Evolutionary conservation across 2,797 vertebrate genomes (phyloP).

Genomic region (Peromyscus eremicus): DNA sequence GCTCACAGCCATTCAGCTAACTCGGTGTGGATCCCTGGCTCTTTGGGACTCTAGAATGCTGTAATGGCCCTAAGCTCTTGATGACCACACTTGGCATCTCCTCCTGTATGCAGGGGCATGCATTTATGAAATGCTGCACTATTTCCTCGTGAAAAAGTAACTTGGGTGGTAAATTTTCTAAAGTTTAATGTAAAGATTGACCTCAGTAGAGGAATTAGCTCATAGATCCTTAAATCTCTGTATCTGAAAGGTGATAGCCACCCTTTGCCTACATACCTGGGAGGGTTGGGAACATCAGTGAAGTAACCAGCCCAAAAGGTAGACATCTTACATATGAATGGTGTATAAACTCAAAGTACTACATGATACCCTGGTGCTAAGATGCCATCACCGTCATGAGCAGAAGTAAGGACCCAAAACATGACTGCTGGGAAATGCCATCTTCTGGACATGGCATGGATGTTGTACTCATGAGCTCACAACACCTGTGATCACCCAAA

Average conservation of each 20-base stretch:
- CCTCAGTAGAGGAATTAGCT: conserved; percentile 24
- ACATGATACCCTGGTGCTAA: not conserved
- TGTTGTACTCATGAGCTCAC: not conserved
- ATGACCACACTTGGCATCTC: not conserved
- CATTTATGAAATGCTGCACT: not conserved
- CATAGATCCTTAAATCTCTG: not conserved
- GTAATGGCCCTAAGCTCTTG: not conserved
- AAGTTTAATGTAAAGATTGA: not conserved
- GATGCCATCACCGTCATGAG: not conserved
- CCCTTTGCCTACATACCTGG: not conserved
- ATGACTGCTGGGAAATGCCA: not conserved
- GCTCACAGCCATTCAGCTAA: not conserved
- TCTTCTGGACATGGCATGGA: not conserved
- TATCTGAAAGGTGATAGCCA: not conserved
- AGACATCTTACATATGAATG: not conserved
- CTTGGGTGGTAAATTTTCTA: not conserved
- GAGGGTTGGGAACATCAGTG: not conserved
- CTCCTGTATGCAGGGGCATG: no score
- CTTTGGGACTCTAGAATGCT: not conserved
- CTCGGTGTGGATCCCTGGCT: not conserved
- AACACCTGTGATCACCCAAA: no score
- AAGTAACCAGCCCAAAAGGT: not conserved
- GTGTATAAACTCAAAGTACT: not conserved
- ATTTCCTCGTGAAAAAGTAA: not conserved
- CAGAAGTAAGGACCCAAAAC: not conserved